Base-by-base conservation (phyloP, 92 coral and sea anemone species). In the Actinostola sp. region DNA sequence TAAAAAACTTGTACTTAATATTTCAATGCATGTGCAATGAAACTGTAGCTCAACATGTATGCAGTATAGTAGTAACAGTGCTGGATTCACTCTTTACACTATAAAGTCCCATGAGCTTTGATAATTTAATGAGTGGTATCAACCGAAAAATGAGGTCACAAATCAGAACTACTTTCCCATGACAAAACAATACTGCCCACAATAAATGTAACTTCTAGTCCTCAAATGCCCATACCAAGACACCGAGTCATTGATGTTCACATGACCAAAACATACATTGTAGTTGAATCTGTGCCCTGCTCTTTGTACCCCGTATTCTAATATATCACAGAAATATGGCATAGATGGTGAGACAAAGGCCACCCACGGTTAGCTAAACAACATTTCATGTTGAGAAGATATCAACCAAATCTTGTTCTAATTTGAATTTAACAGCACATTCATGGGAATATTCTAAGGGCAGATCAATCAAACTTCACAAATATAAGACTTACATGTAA, bases 351-450 rank as follows among this genome's bases (percentile, higher is more conserved):
- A 15, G 7, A 66, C 56, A 66, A 28, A 28, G 58, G 58, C 17
- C 31, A 25, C 58, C 72, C 59, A 41, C 46, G 20, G 55, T 26
- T 48, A 3, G 17, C 3, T 28, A 3, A 31, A 23, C 20, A n/a
- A 43, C 34, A 44, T 23, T 28, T 14, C 72, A 66, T 28, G 72
- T 52, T 27, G 72, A 14, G 34, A 2, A 3, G 31, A 27, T 44
- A 16, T 24, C 55, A 48, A 3, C 58, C 35, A 66, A 26, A 66
- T 9, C 56, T 24, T 30, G 28, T 28, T 17, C 44, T 23, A 65
- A 42, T 27, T 66, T 66, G 6, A 27, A 44, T 20, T 44, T 46
- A 48, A 19, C 38, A 35, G 20, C 38, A 15, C 14, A n/a, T 61
- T 15, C 2, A 34, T 8, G 15, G 48, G 66, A 61, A 61, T 6